Evolutionary conservation across 2,113 vertebrate species (phyloP), one percentile per base, ranked within the genome.

Genomic region (Sinocyclocheilus grahami): DNA sequence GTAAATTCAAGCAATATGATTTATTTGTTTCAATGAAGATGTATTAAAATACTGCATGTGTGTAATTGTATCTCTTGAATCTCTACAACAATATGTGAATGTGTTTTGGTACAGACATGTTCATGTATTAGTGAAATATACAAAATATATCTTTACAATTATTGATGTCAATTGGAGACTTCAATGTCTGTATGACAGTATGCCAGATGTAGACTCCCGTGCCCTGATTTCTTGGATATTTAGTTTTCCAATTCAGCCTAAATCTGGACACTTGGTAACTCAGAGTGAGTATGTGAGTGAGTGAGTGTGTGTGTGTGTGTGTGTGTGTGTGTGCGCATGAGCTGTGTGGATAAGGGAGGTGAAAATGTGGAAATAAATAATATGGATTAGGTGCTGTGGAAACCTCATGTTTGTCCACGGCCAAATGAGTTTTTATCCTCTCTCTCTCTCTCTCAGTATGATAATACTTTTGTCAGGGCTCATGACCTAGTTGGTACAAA

Each of bases 401-500:
- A 92, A 92, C 92, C 89, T 83, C 90, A 90, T 92, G 92, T 94
- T 88, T 91, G 91, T 90, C 92, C 90, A 89, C 88, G 90, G 92
- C 89, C 58, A 81, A 90, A 90, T 89, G 89, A 89, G 88, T 92
- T 89, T 87, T 90, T 91, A 89, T 90, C 88, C 42, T 8, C 83
- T 83, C 62, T 51, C 51, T 60, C 55, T 75, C 90, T 89, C 86
- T 92, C 42, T 46, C 42, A 10, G 88, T 91, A 91, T 90, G 92
- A 91, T 92, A 94, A 95, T 92, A 91, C 90, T 91, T 93, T 93
- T 93, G 93, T 94, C 88, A 91, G 91, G 92, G 89, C 93, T 93
- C 89, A 90, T 97, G 95, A 95, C 95, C 96, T 94, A 95, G 93
- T 95, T 95, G 93, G 96, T 95, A 93, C 95, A 95, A 94, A 93